Evolutionary conservation across 37 sponge, comb jelly and placozoan species (phyloP).

Genomic region (Halichondria panicea): DNA sequence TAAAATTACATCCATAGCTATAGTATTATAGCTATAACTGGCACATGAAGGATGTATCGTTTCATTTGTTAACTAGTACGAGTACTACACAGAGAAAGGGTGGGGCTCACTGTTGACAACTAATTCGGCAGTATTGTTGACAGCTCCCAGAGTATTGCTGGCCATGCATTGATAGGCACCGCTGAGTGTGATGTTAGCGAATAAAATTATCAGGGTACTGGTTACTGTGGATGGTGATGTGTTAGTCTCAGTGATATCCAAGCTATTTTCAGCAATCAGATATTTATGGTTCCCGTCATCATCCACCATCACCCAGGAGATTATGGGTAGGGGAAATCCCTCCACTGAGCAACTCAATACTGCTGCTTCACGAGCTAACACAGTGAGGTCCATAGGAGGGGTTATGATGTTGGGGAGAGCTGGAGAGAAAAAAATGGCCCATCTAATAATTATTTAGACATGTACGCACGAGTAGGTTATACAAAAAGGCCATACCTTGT

Average conservation of each 20-base stretch:
- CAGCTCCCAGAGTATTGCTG: too few relatives aligned
- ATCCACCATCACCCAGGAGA: not conserved
- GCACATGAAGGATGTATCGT: too few relatives aligned
- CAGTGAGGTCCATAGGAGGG: not conserved
- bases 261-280: too few relatives aligned
- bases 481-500: not conserved
- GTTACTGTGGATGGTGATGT: not conserved
- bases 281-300: not conserved
- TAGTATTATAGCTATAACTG: too few relatives aligned
- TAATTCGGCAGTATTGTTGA: too few relatives aligned
- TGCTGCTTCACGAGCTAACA: not conserved
- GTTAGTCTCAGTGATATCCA: too few relatives aligned
- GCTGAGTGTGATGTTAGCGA: not conserved
- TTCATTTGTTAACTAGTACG: too few relatives aligned
- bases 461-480: not conserved
- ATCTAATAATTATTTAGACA: not conserved
- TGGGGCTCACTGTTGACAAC: too few relatives aligned
- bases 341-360: not conserved
- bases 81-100: too few relatives aligned
- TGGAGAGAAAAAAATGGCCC: not conserved
- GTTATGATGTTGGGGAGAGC: not conserved
- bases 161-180: not conserved
- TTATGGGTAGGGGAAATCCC: not conserved
- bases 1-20: too few relatives aligned
- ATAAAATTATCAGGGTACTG: not conserved